These are phyloP conservation scores for Urocyon cinereoargenteus DNA, from an alignment of 2,797 vertebrate species.

Conservation along the genomic window DNA sequence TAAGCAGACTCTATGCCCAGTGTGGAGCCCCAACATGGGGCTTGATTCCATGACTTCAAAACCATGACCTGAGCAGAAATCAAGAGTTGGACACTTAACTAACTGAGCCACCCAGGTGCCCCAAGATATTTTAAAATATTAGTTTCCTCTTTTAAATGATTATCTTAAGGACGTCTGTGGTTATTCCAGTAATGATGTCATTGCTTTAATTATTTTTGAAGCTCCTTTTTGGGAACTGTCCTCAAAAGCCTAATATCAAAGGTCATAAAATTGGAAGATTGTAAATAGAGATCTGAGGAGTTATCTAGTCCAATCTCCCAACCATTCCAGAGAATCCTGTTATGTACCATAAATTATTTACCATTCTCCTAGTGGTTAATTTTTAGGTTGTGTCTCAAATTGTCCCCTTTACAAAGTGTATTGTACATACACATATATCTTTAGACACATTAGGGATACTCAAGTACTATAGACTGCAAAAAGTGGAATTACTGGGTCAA, in stretches of 20 bases:
- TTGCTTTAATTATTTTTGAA: not conserved
- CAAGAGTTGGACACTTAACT: not conserved
- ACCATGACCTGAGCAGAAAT: not conserved
- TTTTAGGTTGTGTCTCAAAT: not conserved
- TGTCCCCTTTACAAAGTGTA: not conserved
- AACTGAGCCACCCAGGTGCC: not conserved
- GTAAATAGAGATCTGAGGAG: not conserved
- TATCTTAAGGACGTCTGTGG: not conserved
- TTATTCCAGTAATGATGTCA: not conserved
- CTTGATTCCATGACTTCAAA: not conserved
- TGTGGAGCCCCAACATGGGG: not conserved
- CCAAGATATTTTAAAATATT: not conserved
- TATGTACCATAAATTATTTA: not conserved
- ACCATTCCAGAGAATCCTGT: not conserved
- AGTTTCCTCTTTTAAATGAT: not conserved
- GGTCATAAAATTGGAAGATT: not conserved
- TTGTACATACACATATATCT: not conserved
- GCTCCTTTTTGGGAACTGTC: not conserved
- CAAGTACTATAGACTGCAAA: not conserved
- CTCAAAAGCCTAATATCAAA: constrained; percentile 4
- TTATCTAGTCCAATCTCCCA: not conserved
- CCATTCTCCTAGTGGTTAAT: not conserved
- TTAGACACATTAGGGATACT: not conserved
- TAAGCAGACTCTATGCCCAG: not conserved
- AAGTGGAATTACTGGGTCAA: constrained; percentile 15